These are phyloP conservation scores for Neodontobutis hainanensis DNA, from an alignment of 2,113 vertebrate genomes.

Conservation along the genomic window DNA sequence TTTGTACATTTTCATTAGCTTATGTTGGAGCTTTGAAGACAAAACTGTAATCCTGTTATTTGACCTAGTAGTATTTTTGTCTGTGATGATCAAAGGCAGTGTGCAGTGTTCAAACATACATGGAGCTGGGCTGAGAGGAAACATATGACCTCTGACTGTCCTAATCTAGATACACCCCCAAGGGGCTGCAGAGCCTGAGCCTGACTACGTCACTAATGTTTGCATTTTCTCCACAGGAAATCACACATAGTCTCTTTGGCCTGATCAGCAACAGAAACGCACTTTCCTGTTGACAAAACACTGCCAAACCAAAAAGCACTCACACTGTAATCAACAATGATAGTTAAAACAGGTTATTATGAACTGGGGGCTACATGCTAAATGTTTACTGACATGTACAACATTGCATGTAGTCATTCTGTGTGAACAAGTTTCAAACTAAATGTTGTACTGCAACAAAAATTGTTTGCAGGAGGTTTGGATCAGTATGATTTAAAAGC, in stretches of 20 bases:
- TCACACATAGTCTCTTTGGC: slow-evolving; percentile 60
- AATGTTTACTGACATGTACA: slow-evolving; percentile 16
- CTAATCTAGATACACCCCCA: slow-evolving; percentile 61
- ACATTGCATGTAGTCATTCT: slow-evolving; percentile 11
- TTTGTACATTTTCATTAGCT: slow-evolving; percentile 1
- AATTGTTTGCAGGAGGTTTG: too few relatives aligned
- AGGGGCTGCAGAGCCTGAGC: slow-evolving; percentile 27
- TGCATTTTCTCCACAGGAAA: slow-evolving; percentile 75
- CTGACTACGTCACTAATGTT: slow-evolving; percentile 66
- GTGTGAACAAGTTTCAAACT: not conserved
- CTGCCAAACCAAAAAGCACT: slow-evolving; percentile 24
- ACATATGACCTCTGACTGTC: slow-evolving; percentile 69
- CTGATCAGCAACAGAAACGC: slow-evolving; percentile 62
- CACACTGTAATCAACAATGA: slow-evolving; percentile 42
- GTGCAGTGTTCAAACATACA: slow-evolving; percentile 35
- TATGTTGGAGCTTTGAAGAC: slow-evolving; percentile 25
- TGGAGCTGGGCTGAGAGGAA: slow-evolving; percentile 56
- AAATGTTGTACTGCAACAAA: too few relatives aligned
- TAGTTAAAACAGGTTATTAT: slow-evolving; percentile 39
- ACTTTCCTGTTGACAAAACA: slow-evolving; percentile 61
- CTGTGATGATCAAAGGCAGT: slow-evolving; percentile 63
- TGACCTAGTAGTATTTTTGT: slow-evolving; percentile 44
- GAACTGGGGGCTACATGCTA: slow-evolving; percentile 11
- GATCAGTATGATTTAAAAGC: too few relatives aligned
- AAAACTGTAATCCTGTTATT: slow-evolving; percentile 43